Base-by-base conservation (phyloP, 1,140 invertebrate genomes). In the Solenopsis fugax region DNA sequence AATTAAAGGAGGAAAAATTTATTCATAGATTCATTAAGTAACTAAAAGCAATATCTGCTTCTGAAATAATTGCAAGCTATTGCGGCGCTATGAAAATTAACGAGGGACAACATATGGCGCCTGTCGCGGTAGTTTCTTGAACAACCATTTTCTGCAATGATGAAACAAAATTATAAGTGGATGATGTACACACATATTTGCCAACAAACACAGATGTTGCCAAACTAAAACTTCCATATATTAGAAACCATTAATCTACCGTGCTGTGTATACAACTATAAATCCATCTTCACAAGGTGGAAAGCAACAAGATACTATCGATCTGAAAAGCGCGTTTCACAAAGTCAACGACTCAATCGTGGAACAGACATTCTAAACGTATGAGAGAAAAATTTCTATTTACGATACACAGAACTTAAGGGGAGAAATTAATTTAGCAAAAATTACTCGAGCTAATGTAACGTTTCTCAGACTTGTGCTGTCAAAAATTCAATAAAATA, bases 381-480 rank as follows among this genome's bases (percentile, higher is more conserved):
- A 73, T 77, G 54, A 87, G 62, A 52, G 82, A 87, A 78, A 50
- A 86, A 52, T 64, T 75, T 71, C 71, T 86, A 89, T 52, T 73
- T 81, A 86, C 21, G 67, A 86, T 78, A 87, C 65, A 89, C 16
- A 89, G 67, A 69, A 62, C 13, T 89, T 65, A 29, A 37, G 13
- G 34, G 67, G 65, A 77, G 69, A 82, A 67, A 87, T 64, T 80
- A 76, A 62, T 73, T 90, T 62, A 64, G 45, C 56, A 54, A 80
- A 48, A 75, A 72, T 82, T 73, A 71, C 62, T 52, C 75, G 37
- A 58, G 65, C 75, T 89, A 60, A 77, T 84, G 41, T 85, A 90
- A 89, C 72, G 86, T 90, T 89, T 89, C 89, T 90, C 89, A 90
- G 73, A 89, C 87, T 75, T 50, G 21, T 81, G 12, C n/a, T 41